Conservation (phyloP, 2,113 vertebrate species). For the Phalacrocorax pelagicus region DNA sequence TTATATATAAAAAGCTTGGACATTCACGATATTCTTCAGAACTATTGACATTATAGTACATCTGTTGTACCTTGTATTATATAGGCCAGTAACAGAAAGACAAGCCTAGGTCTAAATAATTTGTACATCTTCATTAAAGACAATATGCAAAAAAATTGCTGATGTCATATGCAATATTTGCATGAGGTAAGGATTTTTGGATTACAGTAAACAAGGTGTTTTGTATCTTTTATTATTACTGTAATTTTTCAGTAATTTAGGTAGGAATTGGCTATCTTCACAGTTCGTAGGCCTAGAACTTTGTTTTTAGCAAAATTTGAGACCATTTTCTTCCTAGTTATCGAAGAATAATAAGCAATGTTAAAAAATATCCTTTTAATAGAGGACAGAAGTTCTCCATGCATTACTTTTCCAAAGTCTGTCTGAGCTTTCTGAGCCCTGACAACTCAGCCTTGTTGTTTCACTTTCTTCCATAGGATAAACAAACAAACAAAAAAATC, state of each 20-base stretch:
- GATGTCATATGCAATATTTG: not conserved
- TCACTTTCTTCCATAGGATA: not conserved
- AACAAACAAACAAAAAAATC: not conserved
- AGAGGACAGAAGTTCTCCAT: not conserved
- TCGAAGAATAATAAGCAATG: not conserved
- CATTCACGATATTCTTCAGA: not conserved
- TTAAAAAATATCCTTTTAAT: not conserved
- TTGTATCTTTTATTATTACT: not conserved
- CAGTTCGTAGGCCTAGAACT: not conserved
- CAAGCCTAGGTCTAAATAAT: not conserved
- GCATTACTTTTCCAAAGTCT: not conserved
- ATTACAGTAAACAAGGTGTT: not conserved
- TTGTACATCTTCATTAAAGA: not conserved
- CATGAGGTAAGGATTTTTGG: not conserved
- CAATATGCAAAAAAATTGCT: not conserved
- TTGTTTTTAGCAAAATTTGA: not conserved
- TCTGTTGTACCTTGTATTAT: not conserved
- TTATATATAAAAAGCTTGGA: not conserved
- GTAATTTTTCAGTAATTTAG: not conserved
- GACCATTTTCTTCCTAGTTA: not conserved
- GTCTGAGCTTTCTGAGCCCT: not conserved
- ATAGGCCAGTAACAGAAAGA: not conserved
- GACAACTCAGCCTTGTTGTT: not conserved
- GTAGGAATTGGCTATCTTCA: not conserved
- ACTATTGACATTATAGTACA: not conserved